phyloP scores from a whole-genome alignment of 2,888 invertebrate species.

The Dusona sp. region DNA sequence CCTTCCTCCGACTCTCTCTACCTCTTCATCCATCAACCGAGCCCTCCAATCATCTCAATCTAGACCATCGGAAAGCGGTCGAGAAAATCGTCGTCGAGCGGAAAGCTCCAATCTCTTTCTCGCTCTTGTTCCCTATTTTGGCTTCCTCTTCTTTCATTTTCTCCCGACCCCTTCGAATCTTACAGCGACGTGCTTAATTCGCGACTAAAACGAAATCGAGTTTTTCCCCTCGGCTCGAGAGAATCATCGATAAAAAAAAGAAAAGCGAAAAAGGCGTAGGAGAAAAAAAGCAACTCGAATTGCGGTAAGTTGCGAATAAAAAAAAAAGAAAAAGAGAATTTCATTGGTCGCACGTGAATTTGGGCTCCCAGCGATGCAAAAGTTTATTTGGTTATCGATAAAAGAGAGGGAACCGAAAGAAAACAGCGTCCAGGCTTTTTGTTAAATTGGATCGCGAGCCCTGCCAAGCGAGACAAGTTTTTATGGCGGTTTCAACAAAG shows the following conservation, averaged over 20 bases:
- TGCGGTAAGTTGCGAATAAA: not conserved
- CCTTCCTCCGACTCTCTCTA: not conserved
- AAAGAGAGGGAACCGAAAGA: not conserved
- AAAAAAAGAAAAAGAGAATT: not conserved
- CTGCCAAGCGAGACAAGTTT: not conserved
- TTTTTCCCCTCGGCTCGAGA: conserved; percentile 14
- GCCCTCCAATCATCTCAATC: conserved; percentile 46
- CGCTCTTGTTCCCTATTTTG: not conserved
- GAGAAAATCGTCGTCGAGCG: conserved; percentile 42
- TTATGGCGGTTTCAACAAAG: not conserved
- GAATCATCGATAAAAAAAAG: conserved; percentile 19
- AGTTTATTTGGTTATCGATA: conserved; percentile 4
- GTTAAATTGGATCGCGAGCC: conserved; percentile 4
- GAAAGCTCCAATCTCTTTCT: conserved; percentile 14
- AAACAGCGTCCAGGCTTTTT: not conserved
- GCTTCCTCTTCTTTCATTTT: not conserved
- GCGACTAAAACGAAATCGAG: conserved; percentile 30
- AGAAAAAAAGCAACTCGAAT: not conserved
- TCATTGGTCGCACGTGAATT: not conserved
- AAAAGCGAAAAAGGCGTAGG: not conserved
- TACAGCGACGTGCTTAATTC: conserved; percentile 38
- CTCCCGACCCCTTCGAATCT: not conserved
- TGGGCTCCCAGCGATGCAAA: too few species aligned
- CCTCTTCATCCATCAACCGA: conserved; percentile 33
- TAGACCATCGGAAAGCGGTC: conserved; percentile 34